Base-by-base conservation (phyloP, 2,888 invertebrate genomes). In the Hyppa rectilinea region DNA sequence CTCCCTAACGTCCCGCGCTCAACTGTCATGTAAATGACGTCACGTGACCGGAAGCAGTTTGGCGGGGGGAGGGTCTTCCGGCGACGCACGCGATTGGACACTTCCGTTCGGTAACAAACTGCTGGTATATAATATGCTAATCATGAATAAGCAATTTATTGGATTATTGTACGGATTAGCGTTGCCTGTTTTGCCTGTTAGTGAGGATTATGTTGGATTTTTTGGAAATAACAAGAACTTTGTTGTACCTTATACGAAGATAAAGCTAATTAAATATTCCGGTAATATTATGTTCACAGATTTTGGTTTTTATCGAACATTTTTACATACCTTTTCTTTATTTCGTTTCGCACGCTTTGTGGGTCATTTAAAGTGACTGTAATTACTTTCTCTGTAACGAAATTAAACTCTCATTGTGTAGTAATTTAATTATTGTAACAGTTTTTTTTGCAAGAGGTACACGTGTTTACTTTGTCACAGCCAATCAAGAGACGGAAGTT, bases 21-120 rank as follows among this genome's bases (percentile, higher is more conserved):
- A 87, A 93, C 92, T 95, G 94, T 95, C 94, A 95, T 94, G 95
- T 94, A 94, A 95, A 96, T 95, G 94, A 93, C 93, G 95, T 95
- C 96, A 95, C 95, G 95, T 93, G 95, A 94, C 96, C 95, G 95
- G 96, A 95, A 92, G 93, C 90, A 90, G 93, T 93, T 92, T 90
- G 93, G 92, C 88, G 91, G 82, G 92, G 94, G 93, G 94, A 88
- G 91, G 92, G 88, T 91, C 89, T 92, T 93, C 94, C 95, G 94
- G 93, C 92, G 78, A 90, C 93, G 93, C 93, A 94, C 93, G 94
- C 95, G 94, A 96, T 96, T 95, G 95, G 95, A 92, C 93, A 95
- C 95, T 94, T 96, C 96, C 96, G 94, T 90, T 92, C 84, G 86
- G 91, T 90, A 93, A 93, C 93, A 94, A 94, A 94, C 92, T 93